Conservation (phyloP, 2,888 invertebrate species). For the Conus canariensis region DNA sequence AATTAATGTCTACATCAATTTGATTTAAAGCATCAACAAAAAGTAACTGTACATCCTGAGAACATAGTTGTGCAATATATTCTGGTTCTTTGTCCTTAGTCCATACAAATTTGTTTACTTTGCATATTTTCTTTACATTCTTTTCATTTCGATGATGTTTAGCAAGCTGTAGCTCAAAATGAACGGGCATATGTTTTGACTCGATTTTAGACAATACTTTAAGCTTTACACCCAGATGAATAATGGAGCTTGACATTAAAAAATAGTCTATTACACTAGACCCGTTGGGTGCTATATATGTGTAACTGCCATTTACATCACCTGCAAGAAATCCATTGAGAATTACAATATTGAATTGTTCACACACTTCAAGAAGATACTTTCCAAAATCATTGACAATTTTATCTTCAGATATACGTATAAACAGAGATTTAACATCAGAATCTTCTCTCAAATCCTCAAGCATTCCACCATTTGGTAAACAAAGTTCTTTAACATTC, state of each 20-base stretch:
- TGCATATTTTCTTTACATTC: neutral
- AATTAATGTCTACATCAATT: neutral
- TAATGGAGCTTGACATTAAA: neutral
- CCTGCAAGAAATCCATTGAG: neutral
- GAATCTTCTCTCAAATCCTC: neutral
- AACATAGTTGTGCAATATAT: neutral
- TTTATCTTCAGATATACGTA: neutral
- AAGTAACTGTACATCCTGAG: neutral
- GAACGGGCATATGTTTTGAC: neutral
- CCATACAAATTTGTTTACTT: slow-evolving; percentile 8
- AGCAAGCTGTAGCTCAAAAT: neutral
- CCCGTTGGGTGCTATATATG: neutral
- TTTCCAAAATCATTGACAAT: neutral
- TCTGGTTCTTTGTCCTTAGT: neutral
- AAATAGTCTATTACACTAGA: neutral
- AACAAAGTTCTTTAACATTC: neutral
- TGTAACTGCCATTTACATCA: neutral
- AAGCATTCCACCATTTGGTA: neutral
- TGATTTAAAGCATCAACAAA: neutral
- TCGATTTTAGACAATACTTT: neutral
- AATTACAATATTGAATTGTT: neutral
- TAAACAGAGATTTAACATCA: neutral
- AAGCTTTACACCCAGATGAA: neutral
- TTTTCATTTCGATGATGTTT: neutral
- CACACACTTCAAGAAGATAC: neutral